phyloP scores from a whole-genome alignment of 2,113 vertebrate genomes.

The Pelobates fuscus region DNA sequence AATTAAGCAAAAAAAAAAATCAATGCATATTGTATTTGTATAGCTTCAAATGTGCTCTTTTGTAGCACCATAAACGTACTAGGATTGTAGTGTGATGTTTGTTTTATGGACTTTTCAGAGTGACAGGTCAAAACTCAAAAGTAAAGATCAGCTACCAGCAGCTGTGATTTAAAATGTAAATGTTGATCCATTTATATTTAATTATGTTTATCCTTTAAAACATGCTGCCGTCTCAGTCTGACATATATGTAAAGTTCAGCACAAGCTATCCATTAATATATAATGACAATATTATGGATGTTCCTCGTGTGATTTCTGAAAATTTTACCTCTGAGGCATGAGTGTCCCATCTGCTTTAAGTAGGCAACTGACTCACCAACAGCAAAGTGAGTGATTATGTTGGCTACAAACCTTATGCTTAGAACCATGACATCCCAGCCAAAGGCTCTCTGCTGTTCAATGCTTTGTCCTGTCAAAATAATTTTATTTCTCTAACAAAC shows the following conservation, averaged over 20 bases:
- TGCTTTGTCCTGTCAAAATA: slow-evolving; percentile 41
- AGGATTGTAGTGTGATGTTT: too few relatives aligned
- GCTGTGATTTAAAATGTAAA: slow-evolving; percentile 37
- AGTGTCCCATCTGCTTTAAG: slow-evolving; percentile 29
- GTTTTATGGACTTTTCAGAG: neutral
- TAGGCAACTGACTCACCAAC: slow-evolving; percentile 15
- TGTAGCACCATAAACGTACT: too few relatives aligned
- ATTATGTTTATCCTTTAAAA: slow-evolving; percentile 42
- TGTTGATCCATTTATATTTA: slow-evolving; percentile 21
- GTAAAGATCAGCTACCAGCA: slow-evolving; percentile 8
- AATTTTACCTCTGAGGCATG: slow-evolving; percentile 26
- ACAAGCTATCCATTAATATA: slow-evolving; percentile 37
- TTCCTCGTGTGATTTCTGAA: slow-evolving; percentile 14
- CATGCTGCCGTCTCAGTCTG: slow-evolving; percentile 1
- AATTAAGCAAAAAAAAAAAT: too few relatives aligned
- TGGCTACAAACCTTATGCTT: slow-evolving; percentile 37
- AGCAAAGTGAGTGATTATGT: slow-evolving; percentile 28
- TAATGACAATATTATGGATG: slow-evolving; percentile 44
- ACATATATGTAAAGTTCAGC: slow-evolving; percentile 45
- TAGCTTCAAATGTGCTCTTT: too few relatives aligned
- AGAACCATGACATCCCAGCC: slow-evolving; percentile 40
- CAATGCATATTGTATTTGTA: too few relatives aligned
- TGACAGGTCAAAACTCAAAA: slow-evolving; percentile 5
- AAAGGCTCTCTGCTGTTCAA: slow-evolving; percentile 31
- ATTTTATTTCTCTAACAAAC: slow-evolving; percentile 26